A percentile compares a stretch with the other conserved stretches of the same genome.
These are phyloP conservation scores for Brachyhypopomus occidentalis DNA, from an alignment of 2,113 vertebrate species.

Conservation along the genomic window DNA sequence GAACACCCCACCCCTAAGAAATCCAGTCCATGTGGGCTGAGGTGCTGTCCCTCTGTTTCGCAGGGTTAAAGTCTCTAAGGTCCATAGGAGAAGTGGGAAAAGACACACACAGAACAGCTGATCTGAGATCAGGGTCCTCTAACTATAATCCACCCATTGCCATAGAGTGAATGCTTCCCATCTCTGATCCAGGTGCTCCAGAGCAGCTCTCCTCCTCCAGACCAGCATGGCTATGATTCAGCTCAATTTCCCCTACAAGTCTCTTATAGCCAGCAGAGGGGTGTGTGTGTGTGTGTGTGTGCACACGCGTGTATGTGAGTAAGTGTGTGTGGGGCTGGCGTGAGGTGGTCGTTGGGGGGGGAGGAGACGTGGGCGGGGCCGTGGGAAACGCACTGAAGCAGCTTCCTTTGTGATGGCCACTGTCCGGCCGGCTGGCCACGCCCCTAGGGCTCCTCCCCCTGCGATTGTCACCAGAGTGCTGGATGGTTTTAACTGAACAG, in stretches of 20 bases:
- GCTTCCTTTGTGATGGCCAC: constrained; percentile 57
- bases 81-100: not conserved
- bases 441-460: constrained; percentile 36
- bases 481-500: constrained; percentile 46
- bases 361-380: too few relatives aligned
- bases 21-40: constrained; percentile 33
- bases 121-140: not conserved
- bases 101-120: not conserved
- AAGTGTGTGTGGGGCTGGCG: too few relatives aligned
- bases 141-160: not conserved
- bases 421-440: constrained; percentile 52
- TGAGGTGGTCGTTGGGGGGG: too few relatives aligned
- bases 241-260: not conserved
- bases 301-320: constrained; percentile 21
- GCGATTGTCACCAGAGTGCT: constrained; percentile 69
- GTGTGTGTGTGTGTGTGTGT: constrained; percentile 26
- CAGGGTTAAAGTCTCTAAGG: not conserved
- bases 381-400: constrained; percentile 52
- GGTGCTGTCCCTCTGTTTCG: constrained; percentile 39
- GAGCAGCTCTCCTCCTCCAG: constrained; percentile 28
- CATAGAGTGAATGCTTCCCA: not conserved
- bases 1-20: not conserved
- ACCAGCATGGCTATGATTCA: constrained; percentile 44
- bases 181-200: not conserved
- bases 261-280: not conserved